phyloP scores from a whole-genome alignment of 2,113 vertebrate species.

The Phodopus roborovskii region DNA sequence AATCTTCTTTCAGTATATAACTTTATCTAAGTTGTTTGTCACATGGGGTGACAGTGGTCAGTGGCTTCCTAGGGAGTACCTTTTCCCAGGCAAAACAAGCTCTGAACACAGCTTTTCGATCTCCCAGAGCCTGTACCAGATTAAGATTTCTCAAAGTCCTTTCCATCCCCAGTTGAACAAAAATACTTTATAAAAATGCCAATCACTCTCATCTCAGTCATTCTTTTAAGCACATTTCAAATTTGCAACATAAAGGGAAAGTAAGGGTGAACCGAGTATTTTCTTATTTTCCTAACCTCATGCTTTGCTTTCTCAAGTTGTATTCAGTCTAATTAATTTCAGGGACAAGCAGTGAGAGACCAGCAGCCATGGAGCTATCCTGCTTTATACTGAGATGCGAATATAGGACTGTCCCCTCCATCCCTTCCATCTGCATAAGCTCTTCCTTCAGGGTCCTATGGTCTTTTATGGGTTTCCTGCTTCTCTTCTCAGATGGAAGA shows the following conservation, averaged over 20 bases:
- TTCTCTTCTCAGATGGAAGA: background rate
- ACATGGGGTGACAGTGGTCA: rapidly evolving
- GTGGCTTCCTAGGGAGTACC: background rate
- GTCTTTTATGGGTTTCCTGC: background rate
- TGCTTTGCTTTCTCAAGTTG: conserved; percentile 29
- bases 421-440: background rate
- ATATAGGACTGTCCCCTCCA: background rate
- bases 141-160: background rate
- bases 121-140: background rate
- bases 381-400: background rate
- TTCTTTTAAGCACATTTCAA: conserved; percentile 59
- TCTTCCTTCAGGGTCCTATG: background rate
- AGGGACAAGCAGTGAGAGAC: background rate
- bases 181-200: conserved; percentile 16
- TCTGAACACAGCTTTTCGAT: background rate
- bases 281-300: background rate
- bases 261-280: background rate
- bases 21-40: too few species aligned
- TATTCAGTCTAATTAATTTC: conserved; percentile 35
- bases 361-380: background rate
- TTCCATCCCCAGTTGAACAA: background rate
- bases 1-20: background rate
- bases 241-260: conserved; percentile 60
- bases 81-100: background rate
- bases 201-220: conserved; percentile 7